Evolutionary conservation across 1,140 invertebrate species (phyloP).

Genomic region (Archivesica marissinica): DNA sequence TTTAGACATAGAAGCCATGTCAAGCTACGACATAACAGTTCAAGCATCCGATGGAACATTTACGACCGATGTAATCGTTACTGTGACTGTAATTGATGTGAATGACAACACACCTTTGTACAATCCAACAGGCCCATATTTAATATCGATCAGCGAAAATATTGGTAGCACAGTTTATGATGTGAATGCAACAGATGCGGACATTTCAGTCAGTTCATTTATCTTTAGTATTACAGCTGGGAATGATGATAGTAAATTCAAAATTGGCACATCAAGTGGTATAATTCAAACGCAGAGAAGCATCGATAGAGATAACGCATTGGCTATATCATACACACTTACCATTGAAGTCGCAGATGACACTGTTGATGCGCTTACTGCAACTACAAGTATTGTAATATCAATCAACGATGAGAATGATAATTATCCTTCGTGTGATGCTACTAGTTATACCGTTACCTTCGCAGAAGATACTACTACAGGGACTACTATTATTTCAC

Average conservation of each 20-base stretch:
- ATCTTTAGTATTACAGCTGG: conserved; percentile 58
- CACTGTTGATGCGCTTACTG: conserved; percentile 85
- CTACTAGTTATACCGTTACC: conserved; percentile 63
- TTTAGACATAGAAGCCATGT: conserved; percentile 35
- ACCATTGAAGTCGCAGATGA: conserved; percentile 93
- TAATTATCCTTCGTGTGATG: conserved; percentile 63
- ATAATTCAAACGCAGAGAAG: conserved; percentile 49
- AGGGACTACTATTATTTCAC: conserved; percentile 23
- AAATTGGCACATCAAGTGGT: conserved; percentile 55
- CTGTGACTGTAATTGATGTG: conserved; percentile 63
- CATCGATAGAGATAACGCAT: conserved; percentile 65
- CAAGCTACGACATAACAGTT: conserved; percentile 42
- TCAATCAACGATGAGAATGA: conserved; percentile 68
- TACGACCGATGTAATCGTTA: conserved; percentile 57
- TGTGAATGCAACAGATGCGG: conserved; percentile 94
- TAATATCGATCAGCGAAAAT: conserved; percentile 44
- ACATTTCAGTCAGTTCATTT: conserved; percentile 86
- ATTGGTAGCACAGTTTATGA: conserved; percentile 83
- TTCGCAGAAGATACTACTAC: conserved; percentile 69
- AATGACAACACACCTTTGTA: conserved; percentile 62
- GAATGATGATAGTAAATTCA: conserved; percentile 50
- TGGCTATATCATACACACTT: conserved; percentile 89
- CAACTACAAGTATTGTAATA: conserved; percentile 61
- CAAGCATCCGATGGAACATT: conserved; percentile 38
- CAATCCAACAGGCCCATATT: conserved; percentile 51